Evolutionary conservation across 2,888 invertebrate species (phyloP), one percentile per base, ranked within the genome.

Genomic region (Apodemia hepburni): DNA sequence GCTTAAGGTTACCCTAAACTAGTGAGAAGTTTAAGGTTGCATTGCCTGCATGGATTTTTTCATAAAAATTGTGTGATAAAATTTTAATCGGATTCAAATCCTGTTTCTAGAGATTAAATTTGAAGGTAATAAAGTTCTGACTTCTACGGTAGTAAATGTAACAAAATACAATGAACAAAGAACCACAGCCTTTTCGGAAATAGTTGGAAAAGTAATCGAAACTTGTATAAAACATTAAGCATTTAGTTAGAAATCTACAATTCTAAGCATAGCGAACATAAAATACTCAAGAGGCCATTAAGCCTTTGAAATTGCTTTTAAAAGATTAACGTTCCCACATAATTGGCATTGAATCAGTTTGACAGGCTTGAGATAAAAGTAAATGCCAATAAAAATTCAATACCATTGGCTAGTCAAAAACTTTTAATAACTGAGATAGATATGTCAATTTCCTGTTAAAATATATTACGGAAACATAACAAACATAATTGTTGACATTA

Each of bases 311-410:
- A 57, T 57, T n/a, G 57, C 29, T 57, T 27, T 47, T 57, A 57
- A 57, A 57, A 57, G 57, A 57, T 57, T 57, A 57, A 57, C 57
- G 27, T 57, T 27, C 57, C 57, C 57, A 57, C 27, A 57, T 57
- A 57, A 57, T 57, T 57, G 57, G 57, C 57, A 27, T 57, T 57
- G 57, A 57, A 57, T 57, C 57, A 57, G 29, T 15, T 57, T 57
- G 57, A 57, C 57, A 57, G 57, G 57, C 29, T 29, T 57, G 29
- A 57, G 29, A 57, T 57, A 57, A 57, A 57, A 57, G 29, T 29
- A 57, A 57, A 57, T 57, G 54, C 54, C 54, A 57, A 29, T 57
- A 57, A 57, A 54, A 29, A 57, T 57, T 29, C 54, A n/a, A 57
- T 57, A 12, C 27, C 27, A 27, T 29, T 12, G 29, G 27, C 6